These are phyloP conservation scores for Scaptomyza graminum DNA, from an alignment of 1,140 invertebrate genomes.

Conservation along the genomic window DNA sequence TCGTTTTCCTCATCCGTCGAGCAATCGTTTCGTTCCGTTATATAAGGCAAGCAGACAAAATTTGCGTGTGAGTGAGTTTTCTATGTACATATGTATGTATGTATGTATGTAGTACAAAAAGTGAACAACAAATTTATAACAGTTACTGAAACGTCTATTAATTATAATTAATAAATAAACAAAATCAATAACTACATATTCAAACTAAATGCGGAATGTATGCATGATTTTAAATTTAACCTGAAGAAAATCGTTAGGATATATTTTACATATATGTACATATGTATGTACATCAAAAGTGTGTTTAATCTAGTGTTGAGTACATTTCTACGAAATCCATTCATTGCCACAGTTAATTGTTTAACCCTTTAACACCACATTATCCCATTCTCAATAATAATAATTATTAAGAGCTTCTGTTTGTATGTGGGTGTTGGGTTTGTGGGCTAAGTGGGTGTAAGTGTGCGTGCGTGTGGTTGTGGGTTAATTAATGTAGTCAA, in stretches of 20 bases:
- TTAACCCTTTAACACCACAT: not conserved
- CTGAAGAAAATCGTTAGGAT: conserved; percentile 20
- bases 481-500: not conserved
- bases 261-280: too few species aligned
- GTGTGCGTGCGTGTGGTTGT: not conserved
- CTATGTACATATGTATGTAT: not conserved
- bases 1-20: not conserved
- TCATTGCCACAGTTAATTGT: too few species aligned
- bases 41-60: conserved; percentile 33
- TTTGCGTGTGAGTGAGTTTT: conserved; percentile 24
- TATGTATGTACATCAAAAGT: not conserved
- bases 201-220: not conserved
- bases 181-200: not conserved
- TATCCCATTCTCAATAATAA: not conserved
- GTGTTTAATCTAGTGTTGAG: too few species aligned
- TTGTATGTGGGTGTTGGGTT: not conserved
- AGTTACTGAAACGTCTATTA: too few species aligned
- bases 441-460: not conserved
- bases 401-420: not conserved
- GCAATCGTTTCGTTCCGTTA: conserved; percentile 35
- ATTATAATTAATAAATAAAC: too few species aligned
- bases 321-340: conserved; percentile 8
- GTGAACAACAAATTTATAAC: not conserved
- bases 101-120: conserved; percentile 14
- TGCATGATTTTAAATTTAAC: not conserved